Evolutionary conservation across 2,113 vertebrate genomes (phyloP), one percentile per base, ranked within the genome.

Genomic region (Rhea pennata): DNA sequence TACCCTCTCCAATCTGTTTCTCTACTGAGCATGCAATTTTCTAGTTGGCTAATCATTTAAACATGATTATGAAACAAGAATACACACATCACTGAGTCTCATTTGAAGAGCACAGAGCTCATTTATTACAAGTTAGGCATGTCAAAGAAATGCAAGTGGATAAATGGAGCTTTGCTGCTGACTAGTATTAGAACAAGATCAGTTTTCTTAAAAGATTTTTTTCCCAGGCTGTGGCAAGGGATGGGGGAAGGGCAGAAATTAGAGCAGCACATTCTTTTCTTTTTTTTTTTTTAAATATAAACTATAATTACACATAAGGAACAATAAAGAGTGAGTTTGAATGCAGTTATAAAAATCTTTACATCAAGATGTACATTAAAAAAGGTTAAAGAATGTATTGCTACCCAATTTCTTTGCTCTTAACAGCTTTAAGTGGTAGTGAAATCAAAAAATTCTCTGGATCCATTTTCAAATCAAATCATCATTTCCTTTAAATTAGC

Each of bases 31-130:
- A 48, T n/a, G 29, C 70, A 53, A 71, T 92, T 97, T 96, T 96
- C 90, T 93, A 84, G 76, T 84, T 88, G 88, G 48, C 48, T 96
- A 79, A 94, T 93, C 79, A 84, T 13, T 42, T 64, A 81, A 88
- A 78, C 9, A 21, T 13, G 29, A 82, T 84, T 87, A 96, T 61
- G 51, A 79, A 95, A 89, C 70, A 84, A 72, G 80, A 93, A 88
- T n/a, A 61, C 46, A 86, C 67, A 83, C 76, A 93, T 80, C 65
- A 87, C 53, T 88, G 88, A 84, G n/a, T 74, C 75, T 62, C 71
- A 92, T 1, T 6, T 71, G 74, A 85, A 69, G 39, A 90, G 12
- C 36, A 56, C 0, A 0, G 62, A 84, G 48, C 74, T 88, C 73
- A 58, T 84, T 88, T 94, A 81, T 77, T 90, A 90, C 10, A 95